Evolutionary conservation across 1,140 invertebrate genomes (phyloP).

Genomic region (Holotrichia oblita): DNA sequence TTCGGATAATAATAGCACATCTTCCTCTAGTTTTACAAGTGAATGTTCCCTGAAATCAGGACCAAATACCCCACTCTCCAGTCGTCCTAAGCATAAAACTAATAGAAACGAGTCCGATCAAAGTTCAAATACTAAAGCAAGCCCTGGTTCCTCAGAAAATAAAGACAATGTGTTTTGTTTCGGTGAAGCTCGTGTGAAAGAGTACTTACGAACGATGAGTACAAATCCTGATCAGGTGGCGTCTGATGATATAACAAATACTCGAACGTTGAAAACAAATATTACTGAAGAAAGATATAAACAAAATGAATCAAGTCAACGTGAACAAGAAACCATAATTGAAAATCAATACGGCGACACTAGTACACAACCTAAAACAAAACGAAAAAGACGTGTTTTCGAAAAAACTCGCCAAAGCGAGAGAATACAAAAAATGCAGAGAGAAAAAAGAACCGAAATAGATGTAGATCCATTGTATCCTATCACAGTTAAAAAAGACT

Average conservation of each 20-base stretch:
- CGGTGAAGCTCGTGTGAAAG: slow-evolving; percentile 52
- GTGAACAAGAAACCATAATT: slow-evolving; percentile 39
- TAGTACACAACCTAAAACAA: slow-evolving; percentile 49
- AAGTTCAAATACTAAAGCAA: slow-evolving; percentile 37
- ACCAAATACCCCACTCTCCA: slow-evolving; percentile 51
- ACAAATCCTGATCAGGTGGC: slow-evolving; percentile 46
- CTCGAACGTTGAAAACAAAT: slow-evolving; percentile 38
- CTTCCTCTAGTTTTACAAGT: slow-evolving; percentile 58
- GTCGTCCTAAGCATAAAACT: slow-evolving; percentile 48
- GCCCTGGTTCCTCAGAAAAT: slow-evolving; percentile 44
- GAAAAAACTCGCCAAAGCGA: slow-evolving; percentile 58
- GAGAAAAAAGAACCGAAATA: slow-evolving; percentile 55
- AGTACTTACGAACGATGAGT: slow-evolving; percentile 54
- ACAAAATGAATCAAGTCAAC: slow-evolving; percentile 33
- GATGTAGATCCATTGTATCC: slow-evolving; percentile 52
- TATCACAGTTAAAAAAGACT: slow-evolving; percentile 48
- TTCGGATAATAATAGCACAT: slow-evolving; percentile 57
- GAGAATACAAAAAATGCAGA: slow-evolving; percentile 49
- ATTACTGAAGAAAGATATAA: slow-evolving; percentile 40
- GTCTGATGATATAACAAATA: neutral
- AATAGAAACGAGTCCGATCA: slow-evolving; percentile 39
- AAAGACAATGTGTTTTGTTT: slow-evolving; percentile 55
- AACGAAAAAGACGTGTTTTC: slow-evolving; percentile 52
- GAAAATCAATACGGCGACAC: slow-evolving; percentile 32
- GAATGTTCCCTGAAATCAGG: slow-evolving; percentile 55